Evolutionary conservation across 2,888 invertebrate species (phyloP).

Genomic region (Tipula unca): DNA sequence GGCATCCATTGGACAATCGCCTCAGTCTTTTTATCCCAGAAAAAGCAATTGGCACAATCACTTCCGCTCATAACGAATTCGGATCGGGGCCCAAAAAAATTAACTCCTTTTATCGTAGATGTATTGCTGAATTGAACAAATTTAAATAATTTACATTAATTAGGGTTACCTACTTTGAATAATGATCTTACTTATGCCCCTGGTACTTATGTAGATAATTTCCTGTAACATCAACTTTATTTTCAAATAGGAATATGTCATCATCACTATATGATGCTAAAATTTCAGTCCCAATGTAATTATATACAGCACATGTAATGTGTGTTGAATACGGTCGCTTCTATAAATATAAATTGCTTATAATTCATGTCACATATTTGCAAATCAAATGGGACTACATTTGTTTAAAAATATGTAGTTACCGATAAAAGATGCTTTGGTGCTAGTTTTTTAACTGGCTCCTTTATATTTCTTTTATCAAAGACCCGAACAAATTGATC

Average conservation of each 20-base stretch:
- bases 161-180: not conserved
- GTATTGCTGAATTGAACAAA: slow-evolving; percentile 48
- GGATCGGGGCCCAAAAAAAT: slow-evolving; percentile 86
- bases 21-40: slow-evolving; percentile 86
- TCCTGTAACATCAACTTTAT: slow-evolving; percentile 43
- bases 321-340: slow-evolving; percentile 44
- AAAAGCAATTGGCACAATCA: slow-evolving; percentile 78
- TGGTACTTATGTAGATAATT: slow-evolving; percentile 48
- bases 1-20: slow-evolving; percentile 81
- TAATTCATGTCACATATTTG: no score
- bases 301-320: slow-evolving; percentile 85
- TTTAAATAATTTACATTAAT: not conserved
- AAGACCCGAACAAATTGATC: slow-evolving; percentile 70
- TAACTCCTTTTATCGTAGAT: slow-evolving; percentile 80
- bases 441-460: slow-evolving; percentile 49
- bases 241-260: slow-evolving; percentile 82
- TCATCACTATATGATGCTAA: slow-evolving; percentile 92
- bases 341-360: slow-evolving; percentile 25
- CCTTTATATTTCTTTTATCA: slow-evolving; percentile 53
- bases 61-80: slow-evolving; percentile 90
- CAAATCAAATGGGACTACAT: no score
- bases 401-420: slow-evolving; percentile 22
- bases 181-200: slow-evolving; percentile 48
- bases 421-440: slow-evolving; percentile 41
- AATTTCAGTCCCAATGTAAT: slow-evolving; percentile 82